phyloP scores from a whole-genome alignment of 1,140 invertebrate species.

The Drosophila biarmipes region DNA sequence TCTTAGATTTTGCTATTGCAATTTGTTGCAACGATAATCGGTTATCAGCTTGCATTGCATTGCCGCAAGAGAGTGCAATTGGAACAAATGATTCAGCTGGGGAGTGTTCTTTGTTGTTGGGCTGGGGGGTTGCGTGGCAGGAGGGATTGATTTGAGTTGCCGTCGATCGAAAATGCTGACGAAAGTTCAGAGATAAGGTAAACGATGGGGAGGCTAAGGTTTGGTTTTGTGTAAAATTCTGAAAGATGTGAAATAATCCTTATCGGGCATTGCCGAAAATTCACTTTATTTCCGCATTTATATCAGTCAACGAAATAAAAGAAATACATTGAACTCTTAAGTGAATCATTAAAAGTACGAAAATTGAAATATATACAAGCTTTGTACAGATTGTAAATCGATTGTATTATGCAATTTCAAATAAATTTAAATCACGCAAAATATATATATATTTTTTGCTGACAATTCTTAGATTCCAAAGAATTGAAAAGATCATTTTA shows the following conservation, averaged over 20 bases:
- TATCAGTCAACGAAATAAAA: background rate
- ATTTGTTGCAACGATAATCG: slow-evolving; percentile 47
- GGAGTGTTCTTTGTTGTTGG: slow-evolving; percentile 39
- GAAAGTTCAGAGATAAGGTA: slow-evolving; percentile 28
- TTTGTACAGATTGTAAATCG: too few relatives aligned
- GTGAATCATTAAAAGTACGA: background rate
- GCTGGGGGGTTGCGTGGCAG: slow-evolving; percentile 2
- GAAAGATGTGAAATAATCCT: background rate
- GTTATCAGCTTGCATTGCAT: slow-evolving; percentile 39
- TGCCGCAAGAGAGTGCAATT: slow-evolving; percentile 34
- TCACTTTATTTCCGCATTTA: background rate
- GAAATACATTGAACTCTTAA: too few relatives aligned
- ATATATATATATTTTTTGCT: too few relatives aligned
- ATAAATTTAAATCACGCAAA: too few relatives aligned
- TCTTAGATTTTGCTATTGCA: slow-evolving; percentile 63
- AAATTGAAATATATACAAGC: too few relatives aligned
- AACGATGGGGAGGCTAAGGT: background rate
- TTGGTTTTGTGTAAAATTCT: background rate
- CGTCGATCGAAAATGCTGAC: slow-evolving; percentile 34
- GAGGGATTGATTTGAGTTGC: slow-evolving; percentile 10
- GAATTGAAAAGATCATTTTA: too few relatives aligned
- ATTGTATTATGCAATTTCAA: too few relatives aligned
- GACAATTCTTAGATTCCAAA: too few relatives aligned
- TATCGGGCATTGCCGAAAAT: background rate
- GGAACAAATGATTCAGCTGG: slow-evolving; percentile 36